Base-by-base conservation (phyloP, 2,113 vertebrate genomes). In the Poeciliopsis prolifica region DNA sequence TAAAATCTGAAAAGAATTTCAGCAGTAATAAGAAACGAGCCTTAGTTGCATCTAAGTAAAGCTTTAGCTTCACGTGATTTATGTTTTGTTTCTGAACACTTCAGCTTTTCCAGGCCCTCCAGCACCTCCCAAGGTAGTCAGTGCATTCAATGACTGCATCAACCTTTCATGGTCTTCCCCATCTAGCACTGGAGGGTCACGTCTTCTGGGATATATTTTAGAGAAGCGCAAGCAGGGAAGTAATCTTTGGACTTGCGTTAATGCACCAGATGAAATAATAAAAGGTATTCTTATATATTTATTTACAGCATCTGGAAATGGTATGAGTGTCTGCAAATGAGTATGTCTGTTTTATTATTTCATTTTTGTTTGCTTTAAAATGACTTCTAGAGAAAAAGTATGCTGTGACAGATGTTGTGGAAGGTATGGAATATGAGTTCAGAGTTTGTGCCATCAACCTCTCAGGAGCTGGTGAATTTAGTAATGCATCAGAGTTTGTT, bases 211-310 rank as follows among this genome's bases (percentile, higher is more conserved):
- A 13, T 98, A 97, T 77, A 73, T 95, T 0, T 5, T 97, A 31
- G 97, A 99, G 76, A 97, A 96, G 74, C 94, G 96, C 66, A 97
- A 96, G 91, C 96, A 94, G 62, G 96, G 96, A 0, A 96, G 96
- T 78, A 92, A 86, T 58, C 84, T 92, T 17, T 99, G 97, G 97
- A 92, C 81, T n/a, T 87, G 91, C 4, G 95, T 95, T 74, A 95
- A 94, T 66, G 80, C 83, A 19, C 90, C 68, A 22, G 92, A 89
- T 0, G 83, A 89, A 48, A 95, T 94, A 0, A 66, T 96, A 73
- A 88, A 92, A 88, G 97, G 97, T 97, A 26, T 1, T 48, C 1
- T 24, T 19, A 70, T 70, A 68, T 14, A 44, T 71, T 19, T 79
- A 58, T 8, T 44, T 14, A 10, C 6, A 8, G 7, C 3, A 24